Evolutionary conservation across 2,797 vertebrate genomes (phyloP).

Genomic region (Thamnophis elegans): DNA sequence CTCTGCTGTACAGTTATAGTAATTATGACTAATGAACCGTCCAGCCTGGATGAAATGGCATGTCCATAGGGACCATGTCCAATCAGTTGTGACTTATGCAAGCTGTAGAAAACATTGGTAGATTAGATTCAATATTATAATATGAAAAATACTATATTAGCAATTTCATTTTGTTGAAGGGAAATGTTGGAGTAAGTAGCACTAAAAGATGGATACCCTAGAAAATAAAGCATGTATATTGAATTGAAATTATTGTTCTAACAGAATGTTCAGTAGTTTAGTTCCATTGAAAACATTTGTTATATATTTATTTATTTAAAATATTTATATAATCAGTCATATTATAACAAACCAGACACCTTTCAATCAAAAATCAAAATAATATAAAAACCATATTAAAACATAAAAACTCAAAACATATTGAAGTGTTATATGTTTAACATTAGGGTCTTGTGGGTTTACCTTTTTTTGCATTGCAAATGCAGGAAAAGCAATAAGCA

Average conservation of each 20-base stretch:
- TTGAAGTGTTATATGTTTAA: background rate
- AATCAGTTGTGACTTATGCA: slow-evolving; percentile 84
- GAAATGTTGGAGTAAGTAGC: slow-evolving; percentile 19
- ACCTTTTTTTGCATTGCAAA: slow-evolving; percentile 12
- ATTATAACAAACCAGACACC: background rate
- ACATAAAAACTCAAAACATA: background rate
- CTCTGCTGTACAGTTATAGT: slow-evolving; percentile 83
- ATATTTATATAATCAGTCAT: background rate
- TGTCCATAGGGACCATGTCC: slow-evolving; percentile 82
- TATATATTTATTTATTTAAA: background rate
- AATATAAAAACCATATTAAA: background rate
- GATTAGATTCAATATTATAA: slow-evolving; percentile 62
- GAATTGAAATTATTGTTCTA: background rate
- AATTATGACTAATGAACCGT: slow-evolving; percentile 94
- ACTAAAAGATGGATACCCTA: slow-evolving; percentile 41
- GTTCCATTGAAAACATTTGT: slow-evolving; percentile 32
- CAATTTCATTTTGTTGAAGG: slow-evolving; percentile 46
- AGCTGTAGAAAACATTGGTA: slow-evolving; percentile 77
- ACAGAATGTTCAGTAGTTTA: rapidly evolving
- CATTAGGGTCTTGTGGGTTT: background rate
- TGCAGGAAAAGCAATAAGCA: background rate
- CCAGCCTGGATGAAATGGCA: slow-evolving; percentile 90
- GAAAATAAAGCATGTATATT: background rate
- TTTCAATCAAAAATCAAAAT: background rate
- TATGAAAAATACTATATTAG: slow-evolving; percentile 65